Base-by-base conservation (phyloP, 2,797 vertebrate genomes). In the Nyctalus aviator region DNA sequence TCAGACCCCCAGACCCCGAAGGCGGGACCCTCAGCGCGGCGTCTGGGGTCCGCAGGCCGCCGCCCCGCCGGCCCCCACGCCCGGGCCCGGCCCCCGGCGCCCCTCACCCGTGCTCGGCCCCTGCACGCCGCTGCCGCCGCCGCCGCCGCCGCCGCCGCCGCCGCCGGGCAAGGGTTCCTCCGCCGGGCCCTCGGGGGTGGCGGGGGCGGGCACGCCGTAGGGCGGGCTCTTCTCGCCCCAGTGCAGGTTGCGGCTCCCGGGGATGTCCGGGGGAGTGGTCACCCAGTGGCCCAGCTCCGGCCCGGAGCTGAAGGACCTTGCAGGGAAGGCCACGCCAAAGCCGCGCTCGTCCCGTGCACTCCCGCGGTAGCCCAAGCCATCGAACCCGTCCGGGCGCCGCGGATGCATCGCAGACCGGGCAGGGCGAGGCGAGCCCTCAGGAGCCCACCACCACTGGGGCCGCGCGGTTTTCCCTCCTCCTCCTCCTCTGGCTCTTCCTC, bases 201-300 rank as follows among this genome's bases (percentile, higher is more conserved):
- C 76, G 83, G 94, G 62, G 5, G 95, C 96, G 15, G 97, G 97
- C 50, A 96, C 98, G 88, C 98, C 98, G 41, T 97, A 98, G 5
- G 98, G 98, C 2, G 99, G 99, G 21, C 98, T 99, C 94, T 98
- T 98, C 91, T 99, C 99, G 6, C 98, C 98, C 97, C 98, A 98
- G 97, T 99, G 98, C 96, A 99, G 98, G 97, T 99, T 99, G 91
- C 99, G 99, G 98, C 99, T 99, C 30, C 99, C 99, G 8, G 99
- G 99, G 91, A 99, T 99, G 97, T 99, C 99, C 0, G 99, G 99
- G 21, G 99, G 99, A 37, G 98, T 99, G 17, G 98, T 99, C 94
- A 99, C 99, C 99, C 99, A 99, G 84, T 99, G 98, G 85, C 98
- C 97, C 88, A 99, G 98, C 57, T 98, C 98, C 53, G 98, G 96